These are phyloP conservation scores for Desmophyllum pertusum DNA, from an alignment of 92 coral and sea anemone genomes.

Conservation along the genomic window DNA sequence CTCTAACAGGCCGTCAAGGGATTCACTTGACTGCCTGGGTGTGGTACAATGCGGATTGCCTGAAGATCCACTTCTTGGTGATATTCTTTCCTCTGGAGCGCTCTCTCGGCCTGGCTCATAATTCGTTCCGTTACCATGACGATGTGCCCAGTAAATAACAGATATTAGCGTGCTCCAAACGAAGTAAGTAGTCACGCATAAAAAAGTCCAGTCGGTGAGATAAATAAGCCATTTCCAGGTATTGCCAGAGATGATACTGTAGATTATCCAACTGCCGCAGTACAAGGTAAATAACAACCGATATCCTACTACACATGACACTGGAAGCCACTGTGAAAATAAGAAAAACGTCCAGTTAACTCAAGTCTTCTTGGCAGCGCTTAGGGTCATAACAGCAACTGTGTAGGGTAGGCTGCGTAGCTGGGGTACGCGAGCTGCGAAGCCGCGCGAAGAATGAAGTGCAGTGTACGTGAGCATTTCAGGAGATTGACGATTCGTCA, in stretches of 20 bases:
- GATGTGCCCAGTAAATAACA: constrained; percentile 12
- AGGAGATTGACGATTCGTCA: too few relatives aligned
- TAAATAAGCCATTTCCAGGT: constrained; percentile 76
- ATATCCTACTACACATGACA: constrained; percentile 43
- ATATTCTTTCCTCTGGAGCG: neutral
- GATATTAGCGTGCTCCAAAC: constrained; percentile 48
- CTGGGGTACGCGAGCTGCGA: too few relatives aligned
- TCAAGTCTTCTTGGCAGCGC: too few relatives aligned
- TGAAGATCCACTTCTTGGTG: neutral
- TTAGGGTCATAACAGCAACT: too few relatives aligned
- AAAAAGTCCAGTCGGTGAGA: constrained; percentile 79
- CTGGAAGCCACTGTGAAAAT: constrained; percentile 58
- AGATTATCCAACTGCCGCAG: constrained; percentile 72
- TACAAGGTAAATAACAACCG: constrained; percentile 63
- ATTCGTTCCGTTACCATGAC: neutral
- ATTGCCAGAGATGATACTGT: constrained; percentile 53
- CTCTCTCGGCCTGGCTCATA: neutral
- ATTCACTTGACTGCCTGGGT: neutral
- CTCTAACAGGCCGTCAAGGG: neutral
- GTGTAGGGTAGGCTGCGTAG: too few relatives aligned
- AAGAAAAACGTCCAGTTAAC: neutral
- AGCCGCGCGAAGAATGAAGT: too few relatives aligned
- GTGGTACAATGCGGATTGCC: neutral
- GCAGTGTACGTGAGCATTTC: too few relatives aligned
- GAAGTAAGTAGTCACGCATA: constrained; percentile 60